Evolutionary conservation across 2,797 vertebrate genomes (phyloP), one percentile per base, ranked within the genome.

Genomic region (Dendrocincla tyrannina): DNA sequence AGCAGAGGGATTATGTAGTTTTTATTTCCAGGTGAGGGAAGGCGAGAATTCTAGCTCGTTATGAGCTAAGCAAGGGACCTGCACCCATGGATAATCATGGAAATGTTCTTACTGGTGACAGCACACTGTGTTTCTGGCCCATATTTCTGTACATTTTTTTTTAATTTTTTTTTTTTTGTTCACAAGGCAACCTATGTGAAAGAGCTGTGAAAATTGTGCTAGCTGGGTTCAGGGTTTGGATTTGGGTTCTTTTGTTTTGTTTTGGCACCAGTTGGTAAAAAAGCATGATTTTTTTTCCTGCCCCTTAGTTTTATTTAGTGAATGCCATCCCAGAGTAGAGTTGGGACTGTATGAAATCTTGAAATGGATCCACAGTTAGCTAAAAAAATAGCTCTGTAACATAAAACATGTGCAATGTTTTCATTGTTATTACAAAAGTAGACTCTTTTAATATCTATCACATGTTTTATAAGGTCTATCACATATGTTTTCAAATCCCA

Each of bases 251-350:
- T 2, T 32, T 30, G 25, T 15, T 17, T 64, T 55, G 1, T 59
- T 89, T 62, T 8, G 2, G 19, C 39, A 70, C 4, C 9, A 19
- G 35, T 17, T 68, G 10, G 42, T 56, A 3, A 72, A 81, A 66
- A 53, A 3, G 1, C 0, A 0, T 50, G 5, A 1, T 4, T 68
- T 79, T 4, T 68, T 79, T 84, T 72, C 41, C 37, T 33, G 18
- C 10, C 14, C 33, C 7, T 13, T 58, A 32, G 28, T 46, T 72
- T 68, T 64, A 27, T 44, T 72, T 72, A 46, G 47, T 24, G 11
- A 68, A n/a, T 41, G 23, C 5, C 24, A 24, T 28, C 50, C 60
- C 17, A n/a, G 13, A 81, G 25, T 5, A 32, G 22, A 81, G 8
- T 3, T 30, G 23, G 44, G 59, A 32, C 55, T 53, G 4, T 49